Evolutionary conservation across 2,113 vertebrate species (phyloP).

Genomic region (Miniopterus natalensis): DNA sequence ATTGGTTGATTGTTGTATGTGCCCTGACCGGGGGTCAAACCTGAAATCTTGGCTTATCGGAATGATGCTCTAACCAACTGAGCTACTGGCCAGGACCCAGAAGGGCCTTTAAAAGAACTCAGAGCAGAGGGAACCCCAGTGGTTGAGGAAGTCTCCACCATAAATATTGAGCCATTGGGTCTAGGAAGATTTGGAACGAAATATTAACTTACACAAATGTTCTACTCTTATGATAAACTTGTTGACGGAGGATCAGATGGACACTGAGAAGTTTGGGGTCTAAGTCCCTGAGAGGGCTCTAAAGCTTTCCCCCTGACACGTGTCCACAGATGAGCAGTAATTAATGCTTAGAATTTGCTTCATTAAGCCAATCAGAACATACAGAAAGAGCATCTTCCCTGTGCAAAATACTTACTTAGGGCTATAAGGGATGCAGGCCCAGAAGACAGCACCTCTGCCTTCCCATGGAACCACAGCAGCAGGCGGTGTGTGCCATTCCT

Average conservation of each 20-base stretch:
- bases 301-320: not conserved
- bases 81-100: too few species aligned
- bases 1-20: too few species aligned
- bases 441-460: not conserved
- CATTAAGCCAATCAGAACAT: not conserved
- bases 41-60: too few species aligned
- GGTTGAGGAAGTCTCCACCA: not conserved
- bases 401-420: not conserved
- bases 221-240: not conserved
- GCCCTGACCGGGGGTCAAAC: too few species aligned
- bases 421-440: too few species aligned
- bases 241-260: not conserved
- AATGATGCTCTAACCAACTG: too few species aligned
- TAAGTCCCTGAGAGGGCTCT: too few species aligned
- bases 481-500: rapidly evolving
- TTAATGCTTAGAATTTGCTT: not conserved
- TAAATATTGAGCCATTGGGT: not conserved
- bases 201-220: not conserved
- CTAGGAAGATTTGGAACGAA: not conserved
- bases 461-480: not conserved
- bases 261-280: not conserved
- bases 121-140: not conserved
- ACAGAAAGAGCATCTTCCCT: not conserved
- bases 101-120: not conserved
- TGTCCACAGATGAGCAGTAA: not conserved